A percentile compares a stretch with the other conserved stretches of the same genome.
Evolutionary conservation across 2,797 vertebrate genomes (phyloP).

Genomic region (Rhadinocentrus ornatus): DNA sequence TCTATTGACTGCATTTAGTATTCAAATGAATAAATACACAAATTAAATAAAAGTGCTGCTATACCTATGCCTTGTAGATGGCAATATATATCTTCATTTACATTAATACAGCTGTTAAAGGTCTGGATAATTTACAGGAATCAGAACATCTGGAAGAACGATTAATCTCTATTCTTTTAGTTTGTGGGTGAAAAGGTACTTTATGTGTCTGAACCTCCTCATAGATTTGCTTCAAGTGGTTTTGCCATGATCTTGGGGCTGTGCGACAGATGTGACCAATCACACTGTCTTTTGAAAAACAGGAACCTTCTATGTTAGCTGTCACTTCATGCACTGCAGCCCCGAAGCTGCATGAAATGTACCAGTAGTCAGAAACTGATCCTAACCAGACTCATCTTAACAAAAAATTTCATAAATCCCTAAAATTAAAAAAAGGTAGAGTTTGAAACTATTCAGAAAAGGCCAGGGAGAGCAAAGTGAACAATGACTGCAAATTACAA

Average conservation of each 20-base stretch:
- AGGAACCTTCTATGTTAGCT: constrained; percentile 29
- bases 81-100: constrained; percentile 66
- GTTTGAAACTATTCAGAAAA: constrained; percentile 14
- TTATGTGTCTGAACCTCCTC: constrained; percentile 5
- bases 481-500: constrained; percentile 41
- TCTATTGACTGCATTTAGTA: constrained; percentile 29
- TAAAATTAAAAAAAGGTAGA: constrained; percentile 19
- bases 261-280: constrained; percentile 49
- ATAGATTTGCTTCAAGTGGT: constrained; percentile 16
- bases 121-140: constrained; percentile 34
- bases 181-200: constrained; percentile 27
- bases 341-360: constrained; percentile 31
- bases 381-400: constrained; percentile 21
- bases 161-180: neutral
- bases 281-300: constrained; percentile 32
- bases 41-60: constrained; percentile 55
- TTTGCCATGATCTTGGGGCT: constrained; percentile 38
- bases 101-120: constrained; percentile 41
- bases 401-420: neutral
- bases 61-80: constrained; percentile 62
- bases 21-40: constrained; percentile 27
- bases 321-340: constrained; percentile 37
- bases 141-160: constrained; percentile 25
- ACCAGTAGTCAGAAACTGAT: constrained; percentile 21
- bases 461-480: constrained; percentile 3